phyloP scores from a whole-genome alignment of 2,113 vertebrate species.

The Gila orcuttii region DNA sequence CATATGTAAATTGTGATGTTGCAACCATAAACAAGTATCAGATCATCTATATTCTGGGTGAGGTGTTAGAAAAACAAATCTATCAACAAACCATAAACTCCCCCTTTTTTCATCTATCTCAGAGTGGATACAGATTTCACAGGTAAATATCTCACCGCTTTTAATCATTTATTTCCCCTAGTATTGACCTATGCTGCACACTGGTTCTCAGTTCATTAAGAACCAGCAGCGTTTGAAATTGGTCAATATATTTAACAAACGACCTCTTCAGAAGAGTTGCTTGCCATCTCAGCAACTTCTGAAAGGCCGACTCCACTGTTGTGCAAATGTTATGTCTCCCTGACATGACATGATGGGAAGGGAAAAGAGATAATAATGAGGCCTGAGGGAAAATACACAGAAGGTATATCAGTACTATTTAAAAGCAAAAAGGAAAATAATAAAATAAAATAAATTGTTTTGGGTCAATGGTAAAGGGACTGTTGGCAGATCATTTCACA shows the following conservation, averaged over 20 bases:
- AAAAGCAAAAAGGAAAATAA: not conserved
- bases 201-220: conserved; percentile 75
- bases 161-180: conserved; percentile 75
- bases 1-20: conserved; percentile 22
- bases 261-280: conserved; percentile 53
- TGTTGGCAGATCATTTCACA: not conserved
- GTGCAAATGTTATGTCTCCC: conserved; percentile 18
- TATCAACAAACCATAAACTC: conserved; percentile 53
- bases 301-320: conserved; percentile 28
- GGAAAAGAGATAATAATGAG: conserved; percentile 6
- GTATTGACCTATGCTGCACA: conserved; percentile 71
- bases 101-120: conserved; percentile 31
- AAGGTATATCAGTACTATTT: not conserved
- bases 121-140: conserved; percentile 63
- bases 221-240: conserved; percentile 72
- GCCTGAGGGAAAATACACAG: not conserved
- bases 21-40: conserved; percentile 32
- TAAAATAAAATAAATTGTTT: not conserved
- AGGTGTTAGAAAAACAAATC: conserved; percentile 37
- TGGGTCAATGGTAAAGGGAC: not conserved
- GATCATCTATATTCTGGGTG: conserved; percentile 40
- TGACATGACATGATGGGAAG: not conserved
- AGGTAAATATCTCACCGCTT: conserved; percentile 70
- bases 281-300: conserved; percentile 63
- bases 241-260: conserved; percentile 76